Base-by-base conservation (phyloP, 1,140 invertebrate genomes). In the Palaemon carinicauda region DNA sequence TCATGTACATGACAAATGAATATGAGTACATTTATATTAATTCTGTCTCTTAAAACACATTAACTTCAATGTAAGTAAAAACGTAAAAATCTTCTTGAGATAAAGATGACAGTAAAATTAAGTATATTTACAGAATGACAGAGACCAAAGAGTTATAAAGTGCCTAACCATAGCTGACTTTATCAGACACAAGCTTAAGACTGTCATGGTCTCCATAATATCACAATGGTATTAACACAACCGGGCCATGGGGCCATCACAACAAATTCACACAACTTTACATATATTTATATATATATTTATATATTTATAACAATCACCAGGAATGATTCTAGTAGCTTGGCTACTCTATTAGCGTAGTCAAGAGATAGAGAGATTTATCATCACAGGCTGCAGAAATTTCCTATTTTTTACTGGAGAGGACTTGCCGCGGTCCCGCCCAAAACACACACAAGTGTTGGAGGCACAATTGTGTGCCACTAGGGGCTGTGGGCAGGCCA, bases 181-280 rank as follows among this genome's bases (percentile, higher is more conserved):
- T 33, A 80, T 80, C 65, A 86, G 84, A 86, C 84, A 86, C 60
- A 86, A 86, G 84, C 56, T 79, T 85, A 50, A 86, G 56, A 86
- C 84, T 86, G 80, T 82, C 75, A 80, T 86, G 84, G 84, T 86
- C 84, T 86, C 84, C 80, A 78, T 86, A 86, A 80, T 86, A 86
- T 86, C 84, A 86, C 84, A 86, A 86, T 86, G 77, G 75, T 86
- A 86, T 77, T 69, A 86, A 86, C 84, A 86, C 84, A 86, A 86
- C 84, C 84, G 80, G 41, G 69, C 84, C 84, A 60, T 86, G 75
- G 74, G 84, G 84, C 41, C 84, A 86, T 86, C 84, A 86, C 77
- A 80, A 86, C 84, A 86, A 86, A 77, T 80, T 78, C 84, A 86
- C 82, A 78, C 84, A 80, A 80, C 80, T 82, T 82, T 73, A 82